phyloP scores from a whole-genome alignment of 1,140 invertebrate genomes.

The Sinonovacula constricta region DNA sequence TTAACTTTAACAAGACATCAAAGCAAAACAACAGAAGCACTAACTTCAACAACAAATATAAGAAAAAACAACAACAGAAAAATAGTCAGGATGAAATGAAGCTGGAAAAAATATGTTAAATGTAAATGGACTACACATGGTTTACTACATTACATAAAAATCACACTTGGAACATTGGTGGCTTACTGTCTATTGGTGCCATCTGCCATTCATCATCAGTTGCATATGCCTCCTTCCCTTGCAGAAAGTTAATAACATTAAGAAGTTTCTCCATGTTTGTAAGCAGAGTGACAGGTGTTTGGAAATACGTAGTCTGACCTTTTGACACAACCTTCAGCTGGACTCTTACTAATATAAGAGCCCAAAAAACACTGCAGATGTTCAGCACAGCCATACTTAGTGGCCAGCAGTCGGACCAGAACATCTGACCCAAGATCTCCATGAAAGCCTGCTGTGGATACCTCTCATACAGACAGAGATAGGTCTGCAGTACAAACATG shows the following conservation, averaged over 20 bases:
- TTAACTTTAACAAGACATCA: too few relatives aligned
- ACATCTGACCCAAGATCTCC: constrained; percentile 38
- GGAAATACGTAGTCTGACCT: constrained; percentile 64
- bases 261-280: constrained; percentile 54
- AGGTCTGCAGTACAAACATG: constrained; percentile 54
- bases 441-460: constrained; percentile 13
- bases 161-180: too few relatives aligned
- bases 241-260: constrained; percentile 60
- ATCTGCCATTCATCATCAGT: constrained; percentile 22
- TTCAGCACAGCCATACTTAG: constrained; percentile 61
- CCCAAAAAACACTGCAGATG: constrained; percentile 57
- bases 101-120: too few relatives aligned
- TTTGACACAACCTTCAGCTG: constrained; percentile 61
- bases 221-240: constrained; percentile 27
- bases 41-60: too few relatives aligned
- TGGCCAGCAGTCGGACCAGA: constrained; percentile 59
- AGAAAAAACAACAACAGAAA: too few relatives aligned
- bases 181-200: neutral
- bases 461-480: constrained; percentile 32
- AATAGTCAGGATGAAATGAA: too few relatives aligned
- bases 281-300: constrained; percentile 44
- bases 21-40: too few relatives aligned
- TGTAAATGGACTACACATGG: too few relatives aligned
- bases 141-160: too few relatives aligned
- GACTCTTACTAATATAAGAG: constrained; percentile 50